Evolutionary conservation across 2,113 vertebrate genomes (phyloP), one percentile per base, ranked within the genome.

Genomic region (Calidris pugnax): DNA sequence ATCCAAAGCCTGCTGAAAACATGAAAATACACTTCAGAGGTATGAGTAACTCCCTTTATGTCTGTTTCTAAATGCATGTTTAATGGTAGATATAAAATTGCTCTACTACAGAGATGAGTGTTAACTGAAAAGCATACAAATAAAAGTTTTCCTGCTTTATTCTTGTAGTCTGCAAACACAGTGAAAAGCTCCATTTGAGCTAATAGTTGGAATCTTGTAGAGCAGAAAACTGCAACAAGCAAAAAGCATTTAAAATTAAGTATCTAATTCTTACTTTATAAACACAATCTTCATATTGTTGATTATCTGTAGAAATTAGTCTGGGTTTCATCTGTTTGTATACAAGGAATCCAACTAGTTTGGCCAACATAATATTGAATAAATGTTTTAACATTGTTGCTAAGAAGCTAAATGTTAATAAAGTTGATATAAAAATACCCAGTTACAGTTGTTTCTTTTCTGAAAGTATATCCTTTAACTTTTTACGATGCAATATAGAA

Each of bases 11-110:
- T 55, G 60, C 73, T 68, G 69, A 92, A 94, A 78, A n/a, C 51
- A 91, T 45, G 64, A 97, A 95, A 97, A 95, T 68, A 95, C 56
- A 89, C 91, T 94, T 94, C 7, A 74, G 91, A 97, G 84, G 32
- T 72, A 89, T 41, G 30, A 95, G 5, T 53, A 93, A 69, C 48
- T 95, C 91, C 81, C 85, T 96, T 94, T 89, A 96, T 68, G 69
- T 72, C 77, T 89, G 57, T 72, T 93, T 96, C 81, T 83, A 95
- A 97, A 94, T 57, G 62, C 15, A 85, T 69, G 74, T 85, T 97
- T 95, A 96, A 85, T 64, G 77, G 69, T 28, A 89, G 81, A 93
- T 63, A 89, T 96, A 94, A 95, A 96, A 87, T 73, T 57, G 23
- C 50, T 66, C 71, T 85, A 77, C 66, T 79, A 66, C 43, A 87